Percentiles rank a stretch among this genome's conserved stretches.
Evolutionary conservation across 2,888 invertebrate species (phyloP).

Genomic region (Alviniconcha strummeri): DNA sequence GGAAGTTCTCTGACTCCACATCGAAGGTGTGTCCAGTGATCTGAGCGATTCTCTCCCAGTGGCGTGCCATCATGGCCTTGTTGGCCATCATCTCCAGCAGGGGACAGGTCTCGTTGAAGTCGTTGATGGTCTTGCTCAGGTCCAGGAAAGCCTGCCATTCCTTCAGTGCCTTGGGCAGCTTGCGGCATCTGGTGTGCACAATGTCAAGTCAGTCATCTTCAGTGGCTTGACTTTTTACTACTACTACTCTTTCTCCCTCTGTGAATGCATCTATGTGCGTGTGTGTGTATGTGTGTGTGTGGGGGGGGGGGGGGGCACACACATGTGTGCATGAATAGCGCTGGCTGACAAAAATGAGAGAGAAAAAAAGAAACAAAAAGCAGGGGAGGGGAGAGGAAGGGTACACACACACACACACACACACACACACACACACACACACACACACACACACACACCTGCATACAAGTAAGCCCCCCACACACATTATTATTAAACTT

Average conservation of each 20-base stretch:
- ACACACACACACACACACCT: no score
- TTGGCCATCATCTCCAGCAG: constrained; percentile 96
- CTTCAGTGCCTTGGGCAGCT: constrained; percentile 89
- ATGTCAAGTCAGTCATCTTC: background rate
- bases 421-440: no score
- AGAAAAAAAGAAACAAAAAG: no score
- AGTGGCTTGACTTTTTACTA: no score
- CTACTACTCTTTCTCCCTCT: background rate
- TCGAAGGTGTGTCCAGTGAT: constrained; percentile 92
- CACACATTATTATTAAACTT: no score
- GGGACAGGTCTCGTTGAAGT: constrained; percentile 98
- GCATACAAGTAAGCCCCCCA: no score
- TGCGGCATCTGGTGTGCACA: constrained; percentile 84
- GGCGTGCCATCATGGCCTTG: constrained; percentile 96
- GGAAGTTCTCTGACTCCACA: constrained; percentile 94
- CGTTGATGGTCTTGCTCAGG: constrained; percentile 95
- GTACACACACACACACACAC: no score
- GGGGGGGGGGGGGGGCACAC: no score
- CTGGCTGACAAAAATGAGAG: no score
- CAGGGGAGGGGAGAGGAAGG: no score
- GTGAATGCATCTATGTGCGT: background rate
- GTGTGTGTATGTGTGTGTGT: no score
- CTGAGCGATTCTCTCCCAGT: constrained; percentile 96
- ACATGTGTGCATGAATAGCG: no score
- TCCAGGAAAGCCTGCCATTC: constrained; percentile 99